Evolutionary conservation across 2,888 invertebrate species (phyloP).

Genomic region (Acleris sparsana): DNA sequence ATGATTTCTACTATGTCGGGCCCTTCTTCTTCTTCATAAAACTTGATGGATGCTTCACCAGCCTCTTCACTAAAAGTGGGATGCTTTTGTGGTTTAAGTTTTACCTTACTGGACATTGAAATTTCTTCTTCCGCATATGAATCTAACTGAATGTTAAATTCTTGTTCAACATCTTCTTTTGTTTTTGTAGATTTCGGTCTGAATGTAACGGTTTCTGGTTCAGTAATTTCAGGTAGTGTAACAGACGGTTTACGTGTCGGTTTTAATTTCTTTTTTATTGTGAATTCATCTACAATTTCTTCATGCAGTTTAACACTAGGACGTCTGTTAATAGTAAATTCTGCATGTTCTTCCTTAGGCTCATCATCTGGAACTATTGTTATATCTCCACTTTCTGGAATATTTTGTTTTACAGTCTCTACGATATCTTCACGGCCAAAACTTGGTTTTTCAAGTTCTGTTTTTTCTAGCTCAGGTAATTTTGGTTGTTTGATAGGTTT

Average conservation of each 20-base stretch:
- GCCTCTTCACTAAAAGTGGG: slow-evolving; percentile 90
- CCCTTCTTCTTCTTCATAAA: slow-evolving; percentile 76
- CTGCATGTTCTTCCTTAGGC: slow-evolving; percentile 54
- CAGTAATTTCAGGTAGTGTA: slow-evolving; percentile 88
- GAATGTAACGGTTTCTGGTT: slow-evolving; percentile 91
- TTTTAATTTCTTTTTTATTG: slow-evolving; percentile 89
- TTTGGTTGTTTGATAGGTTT: slow-evolving; percentile 83
- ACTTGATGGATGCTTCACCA: slow-evolving; percentile 89
- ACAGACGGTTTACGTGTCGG: slow-evolving; percentile 85
- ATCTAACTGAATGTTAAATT: slow-evolving; percentile 93
- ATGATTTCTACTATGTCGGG: slow-evolving; percentile 76
- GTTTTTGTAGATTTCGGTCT: slow-evolving; percentile 89
- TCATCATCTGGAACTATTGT: slow-evolving; percentile 56
- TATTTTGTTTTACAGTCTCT: slow-evolving; percentile 58
- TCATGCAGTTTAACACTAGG: slow-evolving; percentile 75
- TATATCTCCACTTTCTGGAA: slow-evolving; percentile 46
- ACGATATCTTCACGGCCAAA: slow-evolving; percentile 79
- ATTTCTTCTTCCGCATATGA: slow-evolving; percentile 95
- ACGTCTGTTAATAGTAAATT: slow-evolving; percentile 69
- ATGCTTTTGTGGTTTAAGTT: slow-evolving; percentile 88
- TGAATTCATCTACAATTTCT: slow-evolving; percentile 85
- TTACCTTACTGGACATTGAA: slow-evolving; percentile 92
- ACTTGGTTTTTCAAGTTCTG: slow-evolving; percentile 82
- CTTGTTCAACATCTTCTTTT: slow-evolving; percentile 94
- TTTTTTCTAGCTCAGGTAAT: slow-evolving; percentile 80